phyloP scores from a whole-genome alignment of 2,888 invertebrate species.

The Drosophila longiperda region DNA sequence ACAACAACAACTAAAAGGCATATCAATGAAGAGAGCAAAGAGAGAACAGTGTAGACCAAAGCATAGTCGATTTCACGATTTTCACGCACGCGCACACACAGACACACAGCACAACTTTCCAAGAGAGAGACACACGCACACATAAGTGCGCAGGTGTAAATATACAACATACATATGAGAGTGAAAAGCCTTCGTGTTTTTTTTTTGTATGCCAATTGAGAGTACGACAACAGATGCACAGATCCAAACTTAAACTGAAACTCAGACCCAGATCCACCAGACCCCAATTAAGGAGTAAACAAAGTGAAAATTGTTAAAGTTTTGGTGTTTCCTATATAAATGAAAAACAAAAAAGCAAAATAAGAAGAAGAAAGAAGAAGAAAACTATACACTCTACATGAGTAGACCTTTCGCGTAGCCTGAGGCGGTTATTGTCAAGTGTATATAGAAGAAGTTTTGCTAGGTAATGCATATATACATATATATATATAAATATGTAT shows the following conservation, averaged over 20 bases:
- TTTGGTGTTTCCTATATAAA: conserved; percentile 44
- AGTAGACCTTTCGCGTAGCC: conserved; percentile 32
- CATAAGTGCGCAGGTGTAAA: conserved; percentile 3
- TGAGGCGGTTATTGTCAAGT: conserved; percentile 51
- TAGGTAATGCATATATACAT: conserved; percentile 58
- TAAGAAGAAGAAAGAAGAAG: background rate
- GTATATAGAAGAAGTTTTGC: conserved; percentile 62
- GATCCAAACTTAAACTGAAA: conserved; percentile 14
- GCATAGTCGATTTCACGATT: conserved; percentile 4
- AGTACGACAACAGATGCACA: conserved; percentile 16
- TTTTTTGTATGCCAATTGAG: conserved; percentile 21
- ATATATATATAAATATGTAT: conserved; percentile 36
- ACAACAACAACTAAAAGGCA: conserved; percentile 49
- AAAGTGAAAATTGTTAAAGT: conserved; percentile 55
- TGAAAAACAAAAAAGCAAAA: background rate
- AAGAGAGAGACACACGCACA: background rate
- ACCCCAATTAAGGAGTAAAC: conserved; percentile 25
- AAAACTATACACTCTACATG: conserved; percentile 28
- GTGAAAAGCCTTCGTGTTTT: background rate
- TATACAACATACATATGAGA: background rate
- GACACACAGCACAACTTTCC: background rate
- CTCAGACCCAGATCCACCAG: conserved; percentile 30
- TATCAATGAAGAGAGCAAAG: conserved; percentile 66
- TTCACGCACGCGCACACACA: background rate
- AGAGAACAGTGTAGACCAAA: conserved; percentile 12